Evolutionary conservation across 2,113 vertebrate species (phyloP).

Genomic region (Neopipo cinnamomea): DNA sequence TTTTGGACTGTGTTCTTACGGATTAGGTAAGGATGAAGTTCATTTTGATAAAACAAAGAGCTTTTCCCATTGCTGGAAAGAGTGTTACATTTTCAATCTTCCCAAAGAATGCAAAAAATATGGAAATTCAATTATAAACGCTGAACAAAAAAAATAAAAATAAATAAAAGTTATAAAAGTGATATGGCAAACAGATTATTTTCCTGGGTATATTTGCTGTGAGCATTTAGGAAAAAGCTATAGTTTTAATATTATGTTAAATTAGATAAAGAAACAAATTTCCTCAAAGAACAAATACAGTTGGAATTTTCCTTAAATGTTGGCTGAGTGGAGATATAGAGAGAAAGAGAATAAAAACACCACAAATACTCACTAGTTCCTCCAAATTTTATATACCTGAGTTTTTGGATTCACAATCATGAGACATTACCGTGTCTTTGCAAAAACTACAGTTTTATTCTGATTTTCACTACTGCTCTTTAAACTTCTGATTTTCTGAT

Average conservation of each 20-base stretch:
- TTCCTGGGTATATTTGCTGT: not conserved
- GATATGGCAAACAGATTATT: not conserved
- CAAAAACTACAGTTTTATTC: not conserved
- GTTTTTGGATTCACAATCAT: not conserved
- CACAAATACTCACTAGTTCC: not conserved
- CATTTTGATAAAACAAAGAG: not conserved
- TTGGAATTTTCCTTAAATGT: not conserved
- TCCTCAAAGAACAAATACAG: not conserved
- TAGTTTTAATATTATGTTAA: not conserved
- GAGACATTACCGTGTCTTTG: not conserved
- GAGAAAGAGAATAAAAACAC: not conserved
- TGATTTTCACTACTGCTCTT: not conserved
- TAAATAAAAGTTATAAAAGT: not conserved
- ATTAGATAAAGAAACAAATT: not conserved
- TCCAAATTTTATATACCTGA: not conserved
- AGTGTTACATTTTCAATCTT: not conserved
- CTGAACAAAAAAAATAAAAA: not conserved
- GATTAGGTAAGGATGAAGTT: not conserved
- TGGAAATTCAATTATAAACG: not conserved
- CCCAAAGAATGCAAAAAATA: not conserved
- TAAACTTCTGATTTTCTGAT: not conserved
- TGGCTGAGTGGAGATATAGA: not conserved
- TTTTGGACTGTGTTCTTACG: not conserved
- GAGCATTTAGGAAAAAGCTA: not conserved
- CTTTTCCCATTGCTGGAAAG: not conserved